Base-by-base conservation (phyloP, 2,113 vertebrate genomes). In the Leuciscus idus region DNA sequence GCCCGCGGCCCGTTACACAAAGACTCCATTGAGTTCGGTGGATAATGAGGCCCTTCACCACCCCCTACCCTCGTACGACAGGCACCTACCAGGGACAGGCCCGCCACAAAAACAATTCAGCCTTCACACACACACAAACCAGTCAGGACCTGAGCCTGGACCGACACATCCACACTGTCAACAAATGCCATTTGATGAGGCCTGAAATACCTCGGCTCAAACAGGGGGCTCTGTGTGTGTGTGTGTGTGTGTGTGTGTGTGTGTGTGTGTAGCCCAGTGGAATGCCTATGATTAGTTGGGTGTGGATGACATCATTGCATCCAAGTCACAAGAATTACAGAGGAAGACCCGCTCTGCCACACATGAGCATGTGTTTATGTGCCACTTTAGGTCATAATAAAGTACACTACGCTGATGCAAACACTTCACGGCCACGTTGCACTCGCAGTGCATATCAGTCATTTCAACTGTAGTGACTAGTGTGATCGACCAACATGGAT, bases 1-100 rank as follows among this genome's bases (percentile, higher is more conserved):
- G 23, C 39, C 33, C 19, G 52, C 68, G 9, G 48, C 15, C 48
- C 17, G 50, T 7, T 62, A 77, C 90, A 95, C 94, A 95, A 94
- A 92, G 92, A 90, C 0, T 64, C 89, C 92, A 94, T 94, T 95
- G 85, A 95, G 90, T 75, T 72, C 11, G 3, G 6, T 81, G 92
- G 89, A 95, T 94, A 95, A 94, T 93, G 84, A 93, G 86, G 82
- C 85, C 91, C 92, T 94, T 95, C 92, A 94, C 89, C 87, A 84
- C 88, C 87, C 86, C 26, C 64, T 62, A 12, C 19, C 76, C 77
- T 80, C 59, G 4, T 43, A 83, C 57, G 55, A 81, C 85, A 75
- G 39, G 68, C 78, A 81, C 77, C 77, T 50, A 83, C 57, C 68
- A 61, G 73, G 36, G 84, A 83, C 84, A 86, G 48, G 23, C n/a